A percentile compares a stretch with the other conserved stretches of the same genome.
These are phyloP conservation scores for Cataglyphis hispanica DNA, from an alignment of 1,140 invertebrate genomes.

Conservation along the genomic window DNA sequence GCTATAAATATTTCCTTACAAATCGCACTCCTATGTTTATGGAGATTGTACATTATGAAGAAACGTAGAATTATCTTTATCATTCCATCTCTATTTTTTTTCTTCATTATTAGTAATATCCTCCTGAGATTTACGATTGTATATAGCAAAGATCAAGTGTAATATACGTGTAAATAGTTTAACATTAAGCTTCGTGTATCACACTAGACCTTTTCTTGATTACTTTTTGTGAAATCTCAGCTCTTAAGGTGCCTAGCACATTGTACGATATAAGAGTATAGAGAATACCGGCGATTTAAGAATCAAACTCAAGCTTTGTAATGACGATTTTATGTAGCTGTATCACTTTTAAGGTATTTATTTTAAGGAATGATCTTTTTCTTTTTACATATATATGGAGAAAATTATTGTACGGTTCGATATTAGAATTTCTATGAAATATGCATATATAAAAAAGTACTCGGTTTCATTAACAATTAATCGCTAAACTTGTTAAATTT, in stretches of 20 bases:
- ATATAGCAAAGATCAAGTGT: slow-evolving; percentile 71
- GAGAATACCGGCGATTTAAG: slow-evolving; percentile 52
- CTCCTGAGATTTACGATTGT: slow-evolving; percentile 57
- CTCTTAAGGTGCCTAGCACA: slow-evolving; percentile 59
- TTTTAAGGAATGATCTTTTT: slow-evolving; percentile 58
- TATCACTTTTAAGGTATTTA: slow-evolving; percentile 47
- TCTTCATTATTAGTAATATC: slow-evolving; percentile 24
- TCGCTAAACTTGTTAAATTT: neutral
- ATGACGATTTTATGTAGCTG: slow-evolving; percentile 37
- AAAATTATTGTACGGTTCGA: slow-evolving; percentile 63
- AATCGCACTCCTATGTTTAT: slow-evolving; percentile 22
- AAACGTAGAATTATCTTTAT: slow-evolving; percentile 58
- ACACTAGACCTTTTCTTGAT: slow-evolving; percentile 73
- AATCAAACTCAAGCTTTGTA: slow-evolving; percentile 64
- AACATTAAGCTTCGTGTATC: slow-evolving; percentile 73
- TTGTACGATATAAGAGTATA: slow-evolving; percentile 65
- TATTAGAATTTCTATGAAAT: slow-evolving; percentile 68
- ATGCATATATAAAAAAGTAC: slow-evolving; percentile 34
- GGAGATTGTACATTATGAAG: slow-evolving; percentile 28
- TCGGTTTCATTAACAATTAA: slow-evolving; percentile 46
- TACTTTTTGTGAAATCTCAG: slow-evolving; percentile 63
- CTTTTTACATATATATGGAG: slow-evolving; percentile 50
- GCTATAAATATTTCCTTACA: slow-evolving; percentile 52
- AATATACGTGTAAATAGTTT: slow-evolving; percentile 76
- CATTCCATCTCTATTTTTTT: slow-evolving; percentile 60